These are phyloP conservation scores for Paraplagusia blochii DNA, from an alignment of 2,113 vertebrate species.

Conservation along the genomic window DNA sequence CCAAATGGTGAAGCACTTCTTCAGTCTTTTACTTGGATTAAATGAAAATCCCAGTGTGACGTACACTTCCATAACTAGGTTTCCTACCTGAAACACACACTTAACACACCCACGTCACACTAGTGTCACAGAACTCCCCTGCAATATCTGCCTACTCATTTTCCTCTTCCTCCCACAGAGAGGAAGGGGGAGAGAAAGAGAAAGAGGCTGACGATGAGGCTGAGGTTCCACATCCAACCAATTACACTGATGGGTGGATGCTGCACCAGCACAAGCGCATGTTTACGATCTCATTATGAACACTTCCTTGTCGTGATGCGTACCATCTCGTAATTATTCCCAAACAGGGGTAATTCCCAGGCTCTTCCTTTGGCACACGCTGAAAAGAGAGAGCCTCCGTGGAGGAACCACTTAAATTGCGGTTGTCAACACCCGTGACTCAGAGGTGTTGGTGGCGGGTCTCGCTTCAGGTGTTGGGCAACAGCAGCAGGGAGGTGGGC, in stretches of 20 bases:
- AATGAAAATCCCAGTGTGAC: too few species aligned
- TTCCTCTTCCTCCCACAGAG: slow-evolving; percentile 16
- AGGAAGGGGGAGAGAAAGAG: slow-evolving; percentile 1
- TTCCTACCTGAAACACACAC: neutral
- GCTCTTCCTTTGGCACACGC: slow-evolving; percentile 58
- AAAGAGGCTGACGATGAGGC: slow-evolving; percentile 44
- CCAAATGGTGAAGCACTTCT: too few species aligned
- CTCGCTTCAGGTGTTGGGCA: neutral
- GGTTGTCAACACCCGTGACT: slow-evolving; percentile 37
- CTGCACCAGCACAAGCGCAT: slow-evolving; percentile 58
- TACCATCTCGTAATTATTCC: slow-evolving; percentile 58
- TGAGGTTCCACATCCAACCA: slow-evolving; percentile 54
- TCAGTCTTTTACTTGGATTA: too few species aligned
- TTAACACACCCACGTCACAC: too few species aligned
- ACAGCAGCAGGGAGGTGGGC: neutral
- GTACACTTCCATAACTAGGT: neutral
- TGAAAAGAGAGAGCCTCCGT: slow-evolving; percentile 31
- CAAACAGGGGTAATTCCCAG: slow-evolving; percentile 51
- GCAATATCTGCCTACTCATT: slow-evolving; percentile 8
- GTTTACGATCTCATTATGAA: slow-evolving; percentile 71
- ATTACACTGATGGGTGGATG: slow-evolving; percentile 61
- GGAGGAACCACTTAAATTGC: slow-evolving; percentile 32
- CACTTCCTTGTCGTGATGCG: slow-evolving; percentile 50
- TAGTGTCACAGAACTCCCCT: slow-evolving; percentile 26
- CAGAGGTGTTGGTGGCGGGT: slow-evolving; percentile 30